Evolutionary conservation across 2,113 vertebrate genomes (phyloP).

Genomic region (Pelecanoides urinatrix): DNA sequence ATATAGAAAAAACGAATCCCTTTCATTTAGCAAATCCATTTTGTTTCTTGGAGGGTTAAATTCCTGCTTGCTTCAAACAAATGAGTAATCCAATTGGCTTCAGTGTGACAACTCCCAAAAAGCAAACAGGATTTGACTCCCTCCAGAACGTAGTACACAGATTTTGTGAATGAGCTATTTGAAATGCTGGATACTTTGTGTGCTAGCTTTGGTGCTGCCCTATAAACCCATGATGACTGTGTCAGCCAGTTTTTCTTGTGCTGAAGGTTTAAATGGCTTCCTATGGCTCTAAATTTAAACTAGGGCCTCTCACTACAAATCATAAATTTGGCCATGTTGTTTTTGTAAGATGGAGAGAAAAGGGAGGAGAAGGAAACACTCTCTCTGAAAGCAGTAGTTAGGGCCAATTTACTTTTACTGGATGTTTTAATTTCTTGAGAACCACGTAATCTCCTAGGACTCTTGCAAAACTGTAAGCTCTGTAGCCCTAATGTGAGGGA

Average conservation of each 20-base stretch:
- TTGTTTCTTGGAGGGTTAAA: conserved; percentile 54
- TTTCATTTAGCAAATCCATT: conserved; percentile 44
- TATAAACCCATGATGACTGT: not conserved
- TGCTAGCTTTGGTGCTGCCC: not conserved
- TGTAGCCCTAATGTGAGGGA: not conserved
- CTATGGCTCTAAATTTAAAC: conserved; percentile 7
- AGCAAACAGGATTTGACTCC: conserved; percentile 53
- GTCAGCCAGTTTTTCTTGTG: not conserved
- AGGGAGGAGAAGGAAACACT: not conserved
- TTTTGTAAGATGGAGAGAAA: not conserved
- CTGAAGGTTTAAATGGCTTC: not conserved
- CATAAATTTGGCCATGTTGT: not conserved
- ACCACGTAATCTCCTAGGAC: not conserved
- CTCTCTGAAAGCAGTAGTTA: not conserved
- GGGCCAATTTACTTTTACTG: not conserved
- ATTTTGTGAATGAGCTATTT: conserved; percentile 48
- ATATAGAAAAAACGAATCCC: not conserved
- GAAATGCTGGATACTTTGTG: not conserved
- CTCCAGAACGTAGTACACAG: not conserved
- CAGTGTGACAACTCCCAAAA: conserved; percentile 58
- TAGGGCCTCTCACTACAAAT: not conserved
- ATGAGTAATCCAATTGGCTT: conserved; percentile 59
- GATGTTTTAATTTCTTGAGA: conserved; percentile 28
- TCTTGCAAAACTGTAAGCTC: not conserved
- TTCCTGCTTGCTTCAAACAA: conserved; percentile 35